These are phyloP conservation scores for Calidris pugnax DNA, from an alignment of 2,113 vertebrate species.

Conservation along the genomic window DNA sequence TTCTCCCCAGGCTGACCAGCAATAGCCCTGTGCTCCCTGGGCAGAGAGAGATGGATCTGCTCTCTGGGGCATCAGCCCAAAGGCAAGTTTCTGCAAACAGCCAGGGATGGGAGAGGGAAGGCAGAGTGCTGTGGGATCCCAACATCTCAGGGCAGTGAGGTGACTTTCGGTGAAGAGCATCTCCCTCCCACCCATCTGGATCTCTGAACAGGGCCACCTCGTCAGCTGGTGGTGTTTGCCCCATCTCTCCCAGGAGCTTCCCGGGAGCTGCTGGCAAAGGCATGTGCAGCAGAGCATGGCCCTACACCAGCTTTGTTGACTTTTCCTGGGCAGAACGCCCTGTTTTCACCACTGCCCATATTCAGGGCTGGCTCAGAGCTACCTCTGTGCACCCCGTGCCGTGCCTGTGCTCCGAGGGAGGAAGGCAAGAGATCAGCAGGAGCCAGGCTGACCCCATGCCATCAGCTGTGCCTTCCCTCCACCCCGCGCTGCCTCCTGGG, in stretches of 20 bases:
- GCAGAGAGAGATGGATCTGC: neutral
- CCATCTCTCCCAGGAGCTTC: neutral
- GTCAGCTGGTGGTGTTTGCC: fast-evolving
- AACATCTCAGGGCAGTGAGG: neutral
- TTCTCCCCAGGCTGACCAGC: neutral
- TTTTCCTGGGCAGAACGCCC: neutral
- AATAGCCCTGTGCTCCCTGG: neutral
- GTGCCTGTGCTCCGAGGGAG: fast-evolving
- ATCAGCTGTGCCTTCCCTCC: neutral
- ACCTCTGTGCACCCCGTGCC: neutral
- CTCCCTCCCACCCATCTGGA: neutral
- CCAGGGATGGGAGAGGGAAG: neutral
- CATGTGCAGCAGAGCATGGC: neutral
- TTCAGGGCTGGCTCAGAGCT: neutral
- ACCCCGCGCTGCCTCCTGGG: neutral
- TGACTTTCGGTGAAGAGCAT: neutral
- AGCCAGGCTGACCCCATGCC: neutral
- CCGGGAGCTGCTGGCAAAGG: neutral
- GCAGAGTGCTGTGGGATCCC: neutral
- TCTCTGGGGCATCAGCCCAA: neutral
- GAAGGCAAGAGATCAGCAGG: neutral
- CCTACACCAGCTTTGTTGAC: fast-evolving
- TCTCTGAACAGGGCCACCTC: neutral
- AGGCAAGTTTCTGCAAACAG: neutral
- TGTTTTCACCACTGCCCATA: neutral